Evolutionary conservation across 2,797 vertebrate species (phyloP), one percentile per base, ranked within the genome.

Genomic region (Crocidura indochinensis): DNA sequence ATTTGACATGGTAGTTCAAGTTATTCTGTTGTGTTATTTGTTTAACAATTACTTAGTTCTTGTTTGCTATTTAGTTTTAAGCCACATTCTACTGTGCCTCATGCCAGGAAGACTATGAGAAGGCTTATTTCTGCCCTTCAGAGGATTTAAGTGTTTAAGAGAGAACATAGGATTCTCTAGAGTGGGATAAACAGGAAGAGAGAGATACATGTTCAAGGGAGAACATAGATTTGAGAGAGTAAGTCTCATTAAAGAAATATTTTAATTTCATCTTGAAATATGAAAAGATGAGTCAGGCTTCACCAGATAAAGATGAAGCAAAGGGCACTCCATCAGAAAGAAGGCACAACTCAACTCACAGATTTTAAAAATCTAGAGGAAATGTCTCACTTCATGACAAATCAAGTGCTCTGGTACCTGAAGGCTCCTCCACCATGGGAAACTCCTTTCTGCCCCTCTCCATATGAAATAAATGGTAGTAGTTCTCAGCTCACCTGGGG

Each of bases 191-290:
- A 9, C 15, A n/a, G 24, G 49, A 38, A 77, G 46, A 68, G 53
- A 2, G 53, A 56, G 2, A 56, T 19, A 11, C 53, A 56, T 56
- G 53, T 12, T 27, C 26, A 17, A 44, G 20, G 38, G 3, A 4
- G 15, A 27, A 14, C 5, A 29, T 27, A 68, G n/a, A n/a, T 3
- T 62, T 15, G 22, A 24, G 65, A 31, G 56, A 83, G n/a, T 89
- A 85, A 92, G 46, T 87, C 65, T 80, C 72, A 67, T 7, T 74
- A 68, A 88, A 84, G 49, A 44, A 76, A 20, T 87, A 46, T 67
- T 88, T 91, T 73, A 92, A 79, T 67, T 72, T 91, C 27, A 26
- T 71, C 56, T 93, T 77, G 51, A 88, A 38, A 38, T 38, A 38
- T 38, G 38, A 60, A 15, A 60, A 60, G 56, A 60, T 60, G 56